Base-by-base conservation (phyloP, 92 coral and sea anemone genomes). In the Phenganax stokvisi region DNA sequence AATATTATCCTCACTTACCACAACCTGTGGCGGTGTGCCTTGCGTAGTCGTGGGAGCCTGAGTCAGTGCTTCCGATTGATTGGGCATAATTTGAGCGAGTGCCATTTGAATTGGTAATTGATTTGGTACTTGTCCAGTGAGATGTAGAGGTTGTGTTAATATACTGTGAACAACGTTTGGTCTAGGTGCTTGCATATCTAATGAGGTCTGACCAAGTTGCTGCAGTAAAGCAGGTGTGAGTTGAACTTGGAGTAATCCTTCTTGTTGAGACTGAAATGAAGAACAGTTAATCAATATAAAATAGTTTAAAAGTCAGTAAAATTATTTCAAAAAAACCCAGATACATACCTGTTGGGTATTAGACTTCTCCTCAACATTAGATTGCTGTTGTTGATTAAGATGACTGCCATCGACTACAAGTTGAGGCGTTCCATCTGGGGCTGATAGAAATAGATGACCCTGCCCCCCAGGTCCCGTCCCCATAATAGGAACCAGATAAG, bases 61-160 rank as follows among this genome's bases (percentile, higher is more conserved):
- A 12, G 73, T 12, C 74, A 63, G 83, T 10, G 59, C 56, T 10
- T 79, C 83, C 17, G 30, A 12, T 27, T 79, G 83, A 64, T 79
- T 79, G 12, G 83, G 83, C 54, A 79, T 27, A 0, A 79, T 73
- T 51, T 79, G 83, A 79, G 83, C 83, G 16, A 79, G 74, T 73
- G 83, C 83, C 83, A 79, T 79, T 79, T 79, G 83, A 25, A 79
- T 79, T 53, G 83, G 62, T 64, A 79, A 11, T 74, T 79, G 83
- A 11, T 60, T 61, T 51, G 73, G 83, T 15, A 79, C 83, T 54
- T 79, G 83, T 25, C 83, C 83, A 25, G 83, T 74, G 27, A 79
- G n/a, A 54, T 79, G 83, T 10, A 79, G 37, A 54, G 83, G 83
- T 29, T 79, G 83, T 11, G 83, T 56, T 12, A 79, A 51, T 37